Evolutionary conservation across 2,113 vertebrate genomes (phyloP).

Genomic region (Rissa tridactyla): DNA sequence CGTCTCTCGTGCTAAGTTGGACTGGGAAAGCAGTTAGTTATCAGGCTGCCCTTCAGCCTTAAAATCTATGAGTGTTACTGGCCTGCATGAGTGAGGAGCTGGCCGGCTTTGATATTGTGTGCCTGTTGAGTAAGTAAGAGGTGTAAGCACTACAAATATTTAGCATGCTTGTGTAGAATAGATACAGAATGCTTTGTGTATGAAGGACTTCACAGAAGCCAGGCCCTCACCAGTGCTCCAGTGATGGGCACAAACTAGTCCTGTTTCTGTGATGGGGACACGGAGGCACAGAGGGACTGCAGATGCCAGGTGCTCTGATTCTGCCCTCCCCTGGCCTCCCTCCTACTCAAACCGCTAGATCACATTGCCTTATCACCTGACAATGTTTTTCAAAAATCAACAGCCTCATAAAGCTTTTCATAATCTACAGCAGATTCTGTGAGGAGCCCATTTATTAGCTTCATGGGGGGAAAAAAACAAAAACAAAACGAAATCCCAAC

Average conservation of each 20-base stretch:
- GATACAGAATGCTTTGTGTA: not conserved
- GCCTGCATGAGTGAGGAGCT: not conserved
- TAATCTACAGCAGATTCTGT: conserved; percentile 10
- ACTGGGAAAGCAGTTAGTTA: not conserved
- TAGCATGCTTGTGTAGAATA: not conserved
- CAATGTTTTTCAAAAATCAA: not conserved
- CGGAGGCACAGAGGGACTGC: not conserved
- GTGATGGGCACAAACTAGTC: fast-evolving
- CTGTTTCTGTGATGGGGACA: not conserved
- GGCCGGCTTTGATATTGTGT: not conserved
- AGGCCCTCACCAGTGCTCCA: not conserved
- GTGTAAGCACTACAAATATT: not conserved
- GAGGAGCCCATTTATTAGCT: not conserved
- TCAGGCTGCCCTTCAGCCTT: not conserved
- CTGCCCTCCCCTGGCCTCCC: not conserved
- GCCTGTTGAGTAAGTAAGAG: not conserved
- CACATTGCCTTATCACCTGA: not conserved
- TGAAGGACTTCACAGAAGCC: not conserved
- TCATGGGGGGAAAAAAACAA: not conserved
- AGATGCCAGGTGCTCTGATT: not conserved
- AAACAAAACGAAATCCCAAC: not conserved
- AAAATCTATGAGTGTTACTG: not conserved
- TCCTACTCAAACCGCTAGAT: not conserved
- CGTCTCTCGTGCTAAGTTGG: not conserved
- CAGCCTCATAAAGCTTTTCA: not conserved